A percentile compares a stretch with the other conserved stretches of the same genome.
These are phyloP conservation scores for Sphyrna mokarran DNA, from an alignment of 2,113 vertebrate species.

Conservation along the genomic window DNA sequence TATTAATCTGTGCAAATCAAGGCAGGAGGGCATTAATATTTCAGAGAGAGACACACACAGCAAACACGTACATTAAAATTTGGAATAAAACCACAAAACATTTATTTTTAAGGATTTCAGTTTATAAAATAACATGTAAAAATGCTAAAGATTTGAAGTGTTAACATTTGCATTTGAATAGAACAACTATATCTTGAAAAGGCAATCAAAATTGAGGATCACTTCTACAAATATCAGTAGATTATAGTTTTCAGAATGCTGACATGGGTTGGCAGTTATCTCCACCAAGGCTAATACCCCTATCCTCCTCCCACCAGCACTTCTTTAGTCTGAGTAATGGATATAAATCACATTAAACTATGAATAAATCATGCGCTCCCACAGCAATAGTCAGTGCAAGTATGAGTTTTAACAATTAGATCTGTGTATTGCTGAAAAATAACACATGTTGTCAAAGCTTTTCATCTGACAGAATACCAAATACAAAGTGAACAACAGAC, in stretches of 20 bases:
- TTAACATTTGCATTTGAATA: constrained; percentile 24
- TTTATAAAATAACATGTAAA: constrained; percentile 24
- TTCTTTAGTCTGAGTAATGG: background rate
- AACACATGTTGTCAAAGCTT: no score
- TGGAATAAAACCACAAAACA: background rate
- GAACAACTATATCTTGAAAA: background rate
- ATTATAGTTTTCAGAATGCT: background rate
- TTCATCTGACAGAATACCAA: no score
- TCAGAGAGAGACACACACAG: background rate
- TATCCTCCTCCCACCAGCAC: background rate
- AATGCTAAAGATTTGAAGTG: constrained; percentile 8
- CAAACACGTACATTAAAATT: background rate
- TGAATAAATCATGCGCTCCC: background rate
- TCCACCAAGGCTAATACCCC: background rate
- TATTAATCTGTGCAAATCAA: background rate
- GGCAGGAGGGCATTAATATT: background rate
- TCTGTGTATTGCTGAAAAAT: background rate
- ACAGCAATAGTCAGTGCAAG: background rate
- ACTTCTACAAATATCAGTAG: background rate
- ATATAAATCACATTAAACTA: background rate
- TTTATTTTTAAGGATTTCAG: background rate
- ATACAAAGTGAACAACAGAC: no score
- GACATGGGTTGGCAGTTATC: no score
- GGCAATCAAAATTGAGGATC: background rate
- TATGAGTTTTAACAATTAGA: background rate